Base-by-base conservation (phyloP, 2,888 invertebrate genomes). In the Hypselothyrea guttata region DNA sequence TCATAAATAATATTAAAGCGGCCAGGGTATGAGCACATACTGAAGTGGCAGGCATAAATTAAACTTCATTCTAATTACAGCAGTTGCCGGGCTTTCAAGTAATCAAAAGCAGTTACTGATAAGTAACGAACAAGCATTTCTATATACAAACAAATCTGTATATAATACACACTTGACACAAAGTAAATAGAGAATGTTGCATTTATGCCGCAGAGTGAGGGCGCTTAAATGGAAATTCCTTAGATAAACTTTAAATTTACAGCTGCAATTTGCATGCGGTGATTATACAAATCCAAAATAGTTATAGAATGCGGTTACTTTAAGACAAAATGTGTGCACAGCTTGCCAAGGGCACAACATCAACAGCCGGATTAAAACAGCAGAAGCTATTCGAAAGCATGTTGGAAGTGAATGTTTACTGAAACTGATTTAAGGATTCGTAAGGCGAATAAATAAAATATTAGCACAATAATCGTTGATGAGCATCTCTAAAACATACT, bases 1-100 rank as follows among this genome's bases (percentile, higher is more conserved):
- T 31, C 68, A 68, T 68, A 68, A 68, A 68, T 68, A 68, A 57
- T 47, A 62, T 63, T 56, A 54, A 68, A 68, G 62, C 51, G 54
- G 22, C 45, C 42, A 31, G 51, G 7, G 15, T 30, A 27, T 49
- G 18, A 4, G 27, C 4, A 12, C 7, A n/a, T 8, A 28, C 31
- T n/a, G 37, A 30, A 48, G 48, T 48, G 47, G 28, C 22, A 11
- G 28, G 34, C 16, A 15, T 15, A 45, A 45, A 58, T 64, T 48
- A 49, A 54, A 37, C 48, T 49, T 22, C 22, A 22, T 13, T 22
- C 49, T 35, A 66, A 65, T 54, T 48, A 22, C 35, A 35, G 42
- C 46, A 56, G 28, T 18, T 56, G 30, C 31, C 40, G 22, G 13
- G 31, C 54, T 37, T 51, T 51, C 40, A 49, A 49, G 45, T 46